These are phyloP conservation scores for Zaprionus gabonicus DNA, from an alignment of 1,140 invertebrate genomes.

Conservation along the genomic window DNA sequence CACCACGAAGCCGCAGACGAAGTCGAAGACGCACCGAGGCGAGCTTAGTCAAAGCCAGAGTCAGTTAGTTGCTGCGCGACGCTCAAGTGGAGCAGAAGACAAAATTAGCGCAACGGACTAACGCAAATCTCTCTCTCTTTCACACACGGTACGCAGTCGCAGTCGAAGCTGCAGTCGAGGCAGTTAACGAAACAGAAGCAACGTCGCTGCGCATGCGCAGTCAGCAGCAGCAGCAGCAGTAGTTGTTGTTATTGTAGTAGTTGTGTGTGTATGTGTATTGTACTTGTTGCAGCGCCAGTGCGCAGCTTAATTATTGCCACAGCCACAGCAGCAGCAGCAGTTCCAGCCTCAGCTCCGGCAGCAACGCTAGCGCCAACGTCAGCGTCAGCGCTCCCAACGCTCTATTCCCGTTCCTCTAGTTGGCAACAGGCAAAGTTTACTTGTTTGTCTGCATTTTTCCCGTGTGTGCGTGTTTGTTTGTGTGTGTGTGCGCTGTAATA, in stretches of 20 bases:
- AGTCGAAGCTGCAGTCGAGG: neutral
- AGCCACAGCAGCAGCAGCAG: slow-evolving; percentile 4
- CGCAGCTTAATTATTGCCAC: slow-evolving; percentile 69
- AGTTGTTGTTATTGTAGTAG: slow-evolving; percentile 17
- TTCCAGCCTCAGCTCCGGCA: slow-evolving; percentile 4
- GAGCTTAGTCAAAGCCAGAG: slow-evolving; percentile 30
- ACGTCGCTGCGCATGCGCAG: slow-evolving; percentile 30
- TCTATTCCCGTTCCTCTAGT: slow-evolving; percentile 32
- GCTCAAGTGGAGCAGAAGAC: slow-evolving; percentile 69
- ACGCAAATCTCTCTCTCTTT: neutral
- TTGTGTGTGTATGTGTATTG: slow-evolving; percentile 35
- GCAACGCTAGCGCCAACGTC: neutral
- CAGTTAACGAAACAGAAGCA: slow-evolving; percentile 30
- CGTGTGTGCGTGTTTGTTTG: slow-evolving; percentile 9
- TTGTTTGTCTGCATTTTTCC: slow-evolving; percentile 80
- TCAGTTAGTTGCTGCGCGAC: slow-evolving; percentile 75
- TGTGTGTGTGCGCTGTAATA: slow-evolving; percentile 31
- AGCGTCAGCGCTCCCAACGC: slow-evolving; percentile 22
- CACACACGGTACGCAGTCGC: slow-evolving; percentile 27
- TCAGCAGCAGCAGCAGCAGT: slow-evolving; percentile 44
- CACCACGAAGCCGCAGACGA: neutral
- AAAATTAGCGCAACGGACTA: neutral
- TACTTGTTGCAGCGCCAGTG: slow-evolving; percentile 51
- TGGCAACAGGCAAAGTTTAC: slow-evolving; percentile 55
- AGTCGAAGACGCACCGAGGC: slow-evolving; percentile 27